Evolutionary conservation across 2,797 vertebrate genomes (phyloP), one percentile per base, ranked within the genome.

Genomic region (Fistularia tabacaria): DNA sequence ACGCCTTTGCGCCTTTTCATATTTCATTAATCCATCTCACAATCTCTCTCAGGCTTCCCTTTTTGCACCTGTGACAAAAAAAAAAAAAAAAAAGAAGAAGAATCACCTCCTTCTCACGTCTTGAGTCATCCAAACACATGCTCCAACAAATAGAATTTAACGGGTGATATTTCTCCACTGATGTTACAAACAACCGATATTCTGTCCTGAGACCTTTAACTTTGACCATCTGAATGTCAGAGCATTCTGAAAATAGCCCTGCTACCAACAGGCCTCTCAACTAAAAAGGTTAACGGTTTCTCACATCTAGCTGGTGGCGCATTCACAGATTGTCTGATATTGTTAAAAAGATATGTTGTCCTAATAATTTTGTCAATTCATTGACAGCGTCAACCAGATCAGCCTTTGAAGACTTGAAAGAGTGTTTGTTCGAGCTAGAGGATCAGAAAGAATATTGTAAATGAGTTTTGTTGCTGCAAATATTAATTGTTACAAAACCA

Each of bases 241-340:
- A 59, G 46, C 10, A 25, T 37, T 57, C 76, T 49, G 67, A 59
- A 79, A 75, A 77, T 70, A 81, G 49, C 70, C 7, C 57, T 5
- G 2, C 5, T 25, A 25, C 25, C 5, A 25, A 2, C 25, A 47
- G 13, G 15, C 14, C 36, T 74, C 55, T 73, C 39, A 49, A 40
- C 57, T 70, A 66, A 79, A 78, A 79, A 25, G 74, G 74, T 82
- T 72, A 72, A 74, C 49, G 55, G 71, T 66, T 61, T 55, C 64
- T 63, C 60, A 56, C 47, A 3, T 38, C 40, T 13, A 43, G 38
- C 39, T 56, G 15, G 12, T 13, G 43, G 46, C 52, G 41, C 9
- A 45, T 14, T 42, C 46, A 62, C 25, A 25, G 25, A 25, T 25
- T 25, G 25, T 25, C 25, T 25, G 25, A 25, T 25, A 25, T 3